Evolutionary conservation across 2,797 vertebrate genomes (phyloP), one percentile per base, ranked within the genome.

Genomic region (Bovichtus variegatus): DNA sequence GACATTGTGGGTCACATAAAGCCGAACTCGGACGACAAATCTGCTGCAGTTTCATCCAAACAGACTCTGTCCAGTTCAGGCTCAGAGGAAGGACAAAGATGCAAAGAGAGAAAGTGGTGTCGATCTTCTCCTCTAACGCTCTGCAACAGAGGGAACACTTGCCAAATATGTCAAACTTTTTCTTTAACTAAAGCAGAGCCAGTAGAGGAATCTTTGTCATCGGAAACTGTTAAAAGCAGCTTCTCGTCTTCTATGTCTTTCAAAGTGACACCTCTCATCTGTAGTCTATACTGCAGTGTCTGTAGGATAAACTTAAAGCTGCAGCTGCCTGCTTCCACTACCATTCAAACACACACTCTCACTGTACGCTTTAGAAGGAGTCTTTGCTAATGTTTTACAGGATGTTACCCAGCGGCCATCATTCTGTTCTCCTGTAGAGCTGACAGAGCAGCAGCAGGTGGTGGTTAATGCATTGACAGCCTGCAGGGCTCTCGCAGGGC

Each of bases 351-450:
- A 40, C 57, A 21, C 23, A 21, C 43, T 29, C 70, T 36, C 19
- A 21, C 9, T n/a, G n/a, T n/a, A 49, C 6, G 19, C 44, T 19
- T 1, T 34, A 40, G 9, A 2, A 7, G 12, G 12, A 25, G 11
- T 47, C 2, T n/a, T 73, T 57, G 81, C 76, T 34, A 86, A 82
- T 82, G 61, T 85, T 83, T 84, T 49, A 83, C 88, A 72, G 71
- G 40, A 1, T 25, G 63, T 66, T 25, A 40, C 9, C 16, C 44
- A 11, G 55, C 15, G 0, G 11, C 41, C 38, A 31, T 81, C 40
- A 5, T 1, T 61, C 25, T 25, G 55, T 51, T 62, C 66, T 64
- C 25, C 53, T 31, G 49, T 23, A 6, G 44, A 5, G 46, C 34
- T 23, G 66, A 71, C 71, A 63, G 66, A 46, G 70, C 25, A 13